Evolutionary conservation across 1,140 invertebrate species (phyloP), one percentile per base, ranked within the genome.

Genomic region (Ephestia elutella): DNA sequence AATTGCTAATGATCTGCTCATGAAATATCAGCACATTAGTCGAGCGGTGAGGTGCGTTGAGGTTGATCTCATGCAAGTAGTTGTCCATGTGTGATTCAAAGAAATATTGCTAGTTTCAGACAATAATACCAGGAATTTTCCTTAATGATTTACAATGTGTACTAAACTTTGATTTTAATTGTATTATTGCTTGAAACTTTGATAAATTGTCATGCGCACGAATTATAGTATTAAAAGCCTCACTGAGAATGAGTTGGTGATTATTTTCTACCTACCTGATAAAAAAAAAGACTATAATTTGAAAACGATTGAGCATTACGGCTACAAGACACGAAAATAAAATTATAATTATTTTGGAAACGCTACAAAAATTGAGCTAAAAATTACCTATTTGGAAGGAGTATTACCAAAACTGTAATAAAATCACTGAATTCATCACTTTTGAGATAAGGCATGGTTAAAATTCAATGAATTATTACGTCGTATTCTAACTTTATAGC

Each of bases 1-100:
- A 66, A 66, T 50, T 61, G 62, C 57, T 56, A 10, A 60, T 25
- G 21, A 25, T 25, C 21, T 7, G 2, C 21, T 25, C 2, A 25
- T 25, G 21, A 48, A 53, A 19, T 48, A 65, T 63, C 69, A 71
- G 69, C 69, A 68, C 69, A 61, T 66, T 59, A 64, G 51, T 66
- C 62, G 70, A 72, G 70, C 60, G 64, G 57, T 60, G 32, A 60
- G 64, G 60, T 60, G 67, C 56, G 56, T 54, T 44, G 54, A 49
- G 60, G 32, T 5, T n/a, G n/a, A n/a, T n/a, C n/a, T 9, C 32
- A 10, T 35, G 32, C 32, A 35, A 35, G 13, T 5, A 5, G 13
- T 4, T 9, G 13, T 35, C 32, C 32, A n/a, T n/a, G n/a, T n/a
- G 32, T 2, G 8, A 10, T 35, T 11, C 9, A 9, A 35, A 35